phyloP scores from a whole-genome alignment of 2,888 invertebrate species.

The Drosophila nr. perissopoda region DNA sequence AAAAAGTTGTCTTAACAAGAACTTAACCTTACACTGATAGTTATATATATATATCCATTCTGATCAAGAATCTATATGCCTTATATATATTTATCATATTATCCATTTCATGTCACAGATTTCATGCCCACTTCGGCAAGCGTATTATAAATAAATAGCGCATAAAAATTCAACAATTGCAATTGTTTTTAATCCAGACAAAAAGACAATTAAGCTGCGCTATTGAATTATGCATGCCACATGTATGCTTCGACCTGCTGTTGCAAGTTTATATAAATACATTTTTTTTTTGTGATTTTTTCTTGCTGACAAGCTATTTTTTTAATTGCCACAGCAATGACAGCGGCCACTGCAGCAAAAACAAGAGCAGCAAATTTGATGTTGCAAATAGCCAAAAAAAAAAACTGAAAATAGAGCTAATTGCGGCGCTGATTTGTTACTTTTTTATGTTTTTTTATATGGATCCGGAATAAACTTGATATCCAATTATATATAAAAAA shows the following conservation, averaged over 20 bases:
- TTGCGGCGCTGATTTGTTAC: constrained; percentile 34
- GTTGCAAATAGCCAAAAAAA: constrained; percentile 18
- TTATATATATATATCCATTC: background rate
- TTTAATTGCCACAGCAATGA: constrained; percentile 54
- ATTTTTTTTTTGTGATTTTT: constrained; percentile 8
- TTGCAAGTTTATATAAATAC: constrained; percentile 17
- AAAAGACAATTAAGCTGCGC: constrained; percentile 67
- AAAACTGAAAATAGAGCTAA: constrained; percentile 29
- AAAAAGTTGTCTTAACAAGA: background rate
- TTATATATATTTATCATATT: background rate
- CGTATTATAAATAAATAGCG: constrained; percentile 20
- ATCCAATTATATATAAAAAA: constrained; percentile 31
- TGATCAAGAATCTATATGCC: background rate
- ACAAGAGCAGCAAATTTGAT: constrained; percentile 4
- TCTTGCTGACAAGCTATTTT: constrained; percentile 40
- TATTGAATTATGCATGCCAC: constrained; percentile 56
- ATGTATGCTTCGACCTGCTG: constrained; percentile 39
- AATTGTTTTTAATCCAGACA: constrained; percentile 66
- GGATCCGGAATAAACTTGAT: constrained; percentile 33
- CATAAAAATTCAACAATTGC: constrained; percentile 50
- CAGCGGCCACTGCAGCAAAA: constrained; percentile 21
- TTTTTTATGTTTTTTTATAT: background rate
- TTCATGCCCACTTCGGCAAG: background rate
- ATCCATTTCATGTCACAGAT: background rate
- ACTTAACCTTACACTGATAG: background rate